These are phyloP conservation scores for Pseudochromis fuscus DNA, from an alignment of 2,797 vertebrate genomes.

Conservation along the genomic window DNA sequence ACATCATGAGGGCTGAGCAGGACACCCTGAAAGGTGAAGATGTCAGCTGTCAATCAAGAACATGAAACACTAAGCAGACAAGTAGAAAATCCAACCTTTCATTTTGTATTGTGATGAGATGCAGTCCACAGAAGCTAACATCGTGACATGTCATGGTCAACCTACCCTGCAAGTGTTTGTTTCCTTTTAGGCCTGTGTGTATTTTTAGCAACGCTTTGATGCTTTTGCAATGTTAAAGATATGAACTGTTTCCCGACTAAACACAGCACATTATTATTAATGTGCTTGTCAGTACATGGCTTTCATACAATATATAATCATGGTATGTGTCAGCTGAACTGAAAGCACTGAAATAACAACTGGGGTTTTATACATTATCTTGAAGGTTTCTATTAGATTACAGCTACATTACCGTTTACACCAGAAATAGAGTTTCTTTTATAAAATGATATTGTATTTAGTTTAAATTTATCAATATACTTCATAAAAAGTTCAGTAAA, in stretches of 20 bases:
- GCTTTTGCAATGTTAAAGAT: neutral
- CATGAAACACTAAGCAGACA: conserved; percentile 14
- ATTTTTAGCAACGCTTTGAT: conserved; percentile 10
- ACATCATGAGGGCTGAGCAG: conserved; percentile 99
- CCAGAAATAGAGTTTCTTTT: no score
- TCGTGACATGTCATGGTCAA: neutral
- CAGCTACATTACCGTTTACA: neutral
- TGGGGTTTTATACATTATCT: neutral
- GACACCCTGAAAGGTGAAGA: conserved; percentile 97
- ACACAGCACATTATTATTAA: neutral
- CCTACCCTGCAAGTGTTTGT: neutral
- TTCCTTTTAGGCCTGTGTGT: neutral
- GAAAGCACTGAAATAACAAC: neutral
- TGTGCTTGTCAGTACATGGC: neutral
- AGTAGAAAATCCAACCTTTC: neutral
- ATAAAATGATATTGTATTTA: no score
- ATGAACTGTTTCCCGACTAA: neutral
- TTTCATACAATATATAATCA: neutral
- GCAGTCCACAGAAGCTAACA: neutral
- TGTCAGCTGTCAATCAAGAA: conserved; percentile 9
- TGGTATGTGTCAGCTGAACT: neutral
- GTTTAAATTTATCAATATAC: neutral
- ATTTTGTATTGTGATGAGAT: neutral
- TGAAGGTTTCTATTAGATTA: neutral
- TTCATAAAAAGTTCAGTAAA: neutral